A percentile compares a stretch with the other conserved stretches of the same genome.
phyloP scores from a whole-genome alignment of 64 coral and sea anemone genomes.

The Porites lutea region DNA sequence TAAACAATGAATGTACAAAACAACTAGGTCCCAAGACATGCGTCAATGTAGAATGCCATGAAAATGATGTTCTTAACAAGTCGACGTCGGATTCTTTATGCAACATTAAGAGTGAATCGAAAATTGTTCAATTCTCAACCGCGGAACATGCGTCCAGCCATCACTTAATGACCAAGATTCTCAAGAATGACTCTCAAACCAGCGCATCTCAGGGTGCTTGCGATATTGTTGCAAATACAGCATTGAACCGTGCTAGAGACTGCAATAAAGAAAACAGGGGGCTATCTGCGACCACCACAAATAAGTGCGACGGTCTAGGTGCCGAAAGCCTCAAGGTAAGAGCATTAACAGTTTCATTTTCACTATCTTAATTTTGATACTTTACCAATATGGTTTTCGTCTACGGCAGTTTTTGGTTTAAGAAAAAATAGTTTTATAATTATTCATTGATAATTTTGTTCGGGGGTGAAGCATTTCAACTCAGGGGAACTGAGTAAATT shows the following conservation, averaged over 20 bases:
- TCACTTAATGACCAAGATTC: background rate
- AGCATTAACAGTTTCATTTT: background rate
- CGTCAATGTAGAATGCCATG: background rate
- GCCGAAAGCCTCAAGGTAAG: background rate
- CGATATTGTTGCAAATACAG: background rate
- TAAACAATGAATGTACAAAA: background rate
- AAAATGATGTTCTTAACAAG: background rate
- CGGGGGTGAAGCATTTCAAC: too few species aligned
- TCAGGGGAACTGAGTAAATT: too few species aligned
- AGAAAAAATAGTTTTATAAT: too few species aligned
- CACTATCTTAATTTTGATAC: too few species aligned
- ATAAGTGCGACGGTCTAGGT: background rate
- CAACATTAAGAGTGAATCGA: too few species aligned
- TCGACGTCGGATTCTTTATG: background rate
- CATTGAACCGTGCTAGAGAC: background rate
- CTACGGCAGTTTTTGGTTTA: too few species aligned
- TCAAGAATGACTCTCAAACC: background rate
- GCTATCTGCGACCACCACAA: background rate
- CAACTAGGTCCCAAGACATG: background rate
- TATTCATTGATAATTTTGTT: too few species aligned
- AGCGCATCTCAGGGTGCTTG: background rate
- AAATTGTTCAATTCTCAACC: too few species aligned
- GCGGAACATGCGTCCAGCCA: background rate
- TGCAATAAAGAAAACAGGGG: background rate
- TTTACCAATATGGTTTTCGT: too few species aligned